phyloP scores from a whole-genome alignment of 1,140 invertebrate genomes.

The Monomorium pharaonis region DNA sequence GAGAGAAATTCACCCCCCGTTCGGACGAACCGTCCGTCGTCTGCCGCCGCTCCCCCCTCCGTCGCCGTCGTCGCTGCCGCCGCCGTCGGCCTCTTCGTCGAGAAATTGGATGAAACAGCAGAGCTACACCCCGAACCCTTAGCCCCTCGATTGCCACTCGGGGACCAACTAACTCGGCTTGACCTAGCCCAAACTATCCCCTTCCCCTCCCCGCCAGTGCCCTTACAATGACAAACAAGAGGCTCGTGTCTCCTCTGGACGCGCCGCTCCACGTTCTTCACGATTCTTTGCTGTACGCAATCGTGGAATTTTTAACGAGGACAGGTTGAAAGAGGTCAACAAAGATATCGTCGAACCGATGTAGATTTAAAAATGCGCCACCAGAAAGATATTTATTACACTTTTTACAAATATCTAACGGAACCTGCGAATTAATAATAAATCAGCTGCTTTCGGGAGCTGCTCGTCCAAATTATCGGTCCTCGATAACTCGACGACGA shows the following conservation, averaged over 20 bases:
- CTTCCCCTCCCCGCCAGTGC: not conserved
- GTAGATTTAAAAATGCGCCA: not conserved
- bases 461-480: not conserved
- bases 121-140: constrained; percentile 22
- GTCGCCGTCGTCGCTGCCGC: too few species aligned
- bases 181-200: constrained; percentile 70
- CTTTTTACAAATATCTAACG: not conserved
- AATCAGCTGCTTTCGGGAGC: not conserved
- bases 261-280: not conserved
- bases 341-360: not conserved
- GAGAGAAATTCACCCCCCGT: constrained; percentile 47
- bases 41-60: not conserved
- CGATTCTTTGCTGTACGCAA: not conserved
- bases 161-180: constrained; percentile 60
- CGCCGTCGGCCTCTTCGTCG: not conserved
- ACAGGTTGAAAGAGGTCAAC: not conserved
- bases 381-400: not conserved
- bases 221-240: not conserved
- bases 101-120: constrained; percentile 51
- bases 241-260: constrained; percentile 31
- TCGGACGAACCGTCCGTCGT: not conserved
- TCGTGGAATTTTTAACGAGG: constrained; percentile 56
- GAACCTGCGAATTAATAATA: not conserved
- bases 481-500: constrained; percentile 38
- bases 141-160: constrained; percentile 48